These are phyloP conservation scores for Muricea muricata DNA, from an alignment of 92 coral and sea anemone genomes.

Conservation along the genomic window DNA sequence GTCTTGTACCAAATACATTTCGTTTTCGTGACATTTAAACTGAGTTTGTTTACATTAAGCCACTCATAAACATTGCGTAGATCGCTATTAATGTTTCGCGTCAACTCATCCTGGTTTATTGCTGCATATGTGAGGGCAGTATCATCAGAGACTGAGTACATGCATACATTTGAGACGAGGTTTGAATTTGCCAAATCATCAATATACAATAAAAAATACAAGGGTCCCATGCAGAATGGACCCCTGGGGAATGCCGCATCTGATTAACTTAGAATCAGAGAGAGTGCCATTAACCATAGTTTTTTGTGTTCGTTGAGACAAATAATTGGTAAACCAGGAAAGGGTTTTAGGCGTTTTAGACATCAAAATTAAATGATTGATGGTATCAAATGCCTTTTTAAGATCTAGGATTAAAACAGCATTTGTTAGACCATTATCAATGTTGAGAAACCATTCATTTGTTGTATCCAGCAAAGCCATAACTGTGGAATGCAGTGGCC, in stretches of 20 bases:
- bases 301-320: slow-evolving; percentile 1
- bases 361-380: not conserved
- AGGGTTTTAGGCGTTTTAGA: no score
- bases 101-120: slow-evolving; percentile 10
- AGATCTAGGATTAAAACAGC: no score
- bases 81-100: slow-evolving; percentile 2
- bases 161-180: not conserved
- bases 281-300: not conserved
- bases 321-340: not conserved
- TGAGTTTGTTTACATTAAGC: slow-evolving; percentile 43
- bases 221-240: slow-evolving; percentile 4
- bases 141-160: slow-evolving; percentile 23
- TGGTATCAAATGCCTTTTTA: not conserved
- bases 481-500: no score
- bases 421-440: not conserved
- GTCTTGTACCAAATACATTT: slow-evolving; percentile 34
- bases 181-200: not conserved
- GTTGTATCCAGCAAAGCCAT: no score
- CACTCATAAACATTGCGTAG: slow-evolving; percentile 17
- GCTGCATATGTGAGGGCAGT: slow-evolving; percentile 46
- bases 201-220: not conserved
- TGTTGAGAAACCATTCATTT: not conserved
- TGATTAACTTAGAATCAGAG: not conserved
- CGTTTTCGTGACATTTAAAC: slow-evolving; percentile 42
- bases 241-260: slow-evolving; percentile 8